Base-by-base conservation (phyloP, 2,113 vertebrate genomes). In the Amphilophus citrinellus region DNA sequence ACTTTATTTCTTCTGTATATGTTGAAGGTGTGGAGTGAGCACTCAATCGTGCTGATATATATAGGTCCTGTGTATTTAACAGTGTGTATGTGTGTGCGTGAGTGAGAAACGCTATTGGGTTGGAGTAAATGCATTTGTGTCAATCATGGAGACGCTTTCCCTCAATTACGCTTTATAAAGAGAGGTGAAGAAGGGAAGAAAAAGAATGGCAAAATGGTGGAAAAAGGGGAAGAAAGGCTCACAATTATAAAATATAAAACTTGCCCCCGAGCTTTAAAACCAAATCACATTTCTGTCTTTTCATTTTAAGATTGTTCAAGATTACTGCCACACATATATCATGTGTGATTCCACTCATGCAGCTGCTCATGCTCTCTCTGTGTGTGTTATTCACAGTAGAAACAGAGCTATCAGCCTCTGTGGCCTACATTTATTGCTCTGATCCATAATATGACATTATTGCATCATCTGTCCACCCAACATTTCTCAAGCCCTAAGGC, bases 391-490 rank as follows among this genome's bases (percentile, higher is more conserved):
- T 79, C 76, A 58, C 80, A 24, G 79, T 17, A 53, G 78, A 78
- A 87, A 63, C 83, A 53, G 53, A 62, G 80, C 90, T 87, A 86
- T 86, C 80, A 57, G 78, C 83, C 80, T 89, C 59, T 61, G 63
- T 79, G 86, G 79, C 90, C 88, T 79, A 87, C 79, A 90, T 93
- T 86, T 86, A 92, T 84, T 83, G 86, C 86, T 77, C 62, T 86
- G 79, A 90, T 92, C 92, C 85, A 89, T 93, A 93, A 93, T 86
- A 83, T 76, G 82, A 90, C 84, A 88, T 90, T 88, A 93, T 93
- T 93, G 92, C 92, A 88, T 93, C 92, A 94, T 93, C 93, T 89
- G 88, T 94, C 90, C 93, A 87, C 61, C 90, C 90, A 90, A 89
- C 92, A 75, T 88, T 89, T 88, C 87, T 82, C 75, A 7, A 83